These are phyloP conservation scores for Tetragonula carbonaria DNA, from an alignment of 2,888 invertebrate species.

Conservation along the genomic window DNA sequence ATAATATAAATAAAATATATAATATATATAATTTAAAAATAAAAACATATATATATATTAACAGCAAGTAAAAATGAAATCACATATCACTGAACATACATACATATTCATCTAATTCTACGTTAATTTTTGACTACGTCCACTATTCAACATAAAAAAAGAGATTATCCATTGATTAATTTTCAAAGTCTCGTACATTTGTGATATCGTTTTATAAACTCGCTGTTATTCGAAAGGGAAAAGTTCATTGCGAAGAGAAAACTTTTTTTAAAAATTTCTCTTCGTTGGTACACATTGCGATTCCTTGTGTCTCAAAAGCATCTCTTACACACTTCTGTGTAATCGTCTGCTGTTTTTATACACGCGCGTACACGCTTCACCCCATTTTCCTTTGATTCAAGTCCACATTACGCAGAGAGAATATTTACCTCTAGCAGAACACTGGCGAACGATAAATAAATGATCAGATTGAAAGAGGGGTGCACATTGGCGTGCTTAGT, in stretches of 20 bases:
- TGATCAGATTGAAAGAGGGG: conserved; percentile 59
- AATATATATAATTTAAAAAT: no score
- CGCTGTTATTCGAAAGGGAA: background rate
- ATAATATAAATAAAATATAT: no score
- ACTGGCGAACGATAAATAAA: conserved; percentile 63
- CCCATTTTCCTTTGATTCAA: conserved; percentile 45
- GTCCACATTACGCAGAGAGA: conserved; percentile 65
- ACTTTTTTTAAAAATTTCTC: conserved; percentile 25
- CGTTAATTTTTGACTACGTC: background rate
- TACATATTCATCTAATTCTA: no score
- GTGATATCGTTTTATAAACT: background rate
- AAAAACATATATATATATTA: no score
- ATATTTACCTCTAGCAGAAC: conserved; percentile 67
- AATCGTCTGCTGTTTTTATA: conserved; percentile 36
- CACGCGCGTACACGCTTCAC: background rate
- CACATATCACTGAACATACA: no score
- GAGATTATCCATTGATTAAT: background rate
- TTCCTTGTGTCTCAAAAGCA: conserved; percentile 48
- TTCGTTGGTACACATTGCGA: conserved; percentile 40
- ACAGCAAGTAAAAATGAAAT: no score
- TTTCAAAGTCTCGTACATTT: background rate
- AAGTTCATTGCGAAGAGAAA: conserved; percentile 41
- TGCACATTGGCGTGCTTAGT: conserved; percentile 33
- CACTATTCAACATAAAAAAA: background rate
- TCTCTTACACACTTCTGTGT: conserved; percentile 18